Base-by-base conservation (phyloP, 2,797 vertebrate species). In the Lateolabrax maculatus region DNA sequence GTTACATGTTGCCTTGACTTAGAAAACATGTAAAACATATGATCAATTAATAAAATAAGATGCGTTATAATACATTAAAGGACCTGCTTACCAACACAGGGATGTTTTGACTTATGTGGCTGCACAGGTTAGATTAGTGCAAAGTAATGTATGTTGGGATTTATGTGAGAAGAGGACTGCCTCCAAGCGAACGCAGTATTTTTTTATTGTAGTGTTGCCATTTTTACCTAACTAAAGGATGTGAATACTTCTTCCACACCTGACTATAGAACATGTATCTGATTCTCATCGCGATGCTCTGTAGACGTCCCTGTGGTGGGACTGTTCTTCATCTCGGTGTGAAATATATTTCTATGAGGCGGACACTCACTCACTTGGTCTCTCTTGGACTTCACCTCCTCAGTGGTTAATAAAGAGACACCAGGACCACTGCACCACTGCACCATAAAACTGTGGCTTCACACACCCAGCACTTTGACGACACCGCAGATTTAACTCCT, bases 331-430 rank as follows among this genome's bases (percentile, higher is more conserved):
- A 36, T 36, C 18, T 43, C 3, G 11, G n/a, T 65, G 61, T 65
- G 68, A 64, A 71, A 68, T 41, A 21, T 61, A 23, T 67, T 41
- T 15, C 15, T 27, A 37, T 19, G 15, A 52, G 36, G 6, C 64
- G 10, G 37, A 51, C 43, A n/a, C n/a, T 34, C 15, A 19, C 21
- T 34, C 27, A n/a, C 27, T 62, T 16, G 13, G 12, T 64, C 29
- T n/a, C 41, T 46, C 18, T 18, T 10, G 19, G 25, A 4, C 23
- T n/a, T 19, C 18, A 19, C 46, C 46, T 66, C 60, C 51, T 74
- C 60, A 23, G 37, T 18, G 46, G 31, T 36, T 49, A n/a, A n/a
- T n/a, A n/a, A 36, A 36, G n/a, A 46, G 27, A 48, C 53, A 34
- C 12, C 53, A 34, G 18, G 29, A 21, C 29, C 23, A 46, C 23